phyloP scores from a whole-genome alignment of 2,797 vertebrate genomes.

The Avahi laniger region DNA sequence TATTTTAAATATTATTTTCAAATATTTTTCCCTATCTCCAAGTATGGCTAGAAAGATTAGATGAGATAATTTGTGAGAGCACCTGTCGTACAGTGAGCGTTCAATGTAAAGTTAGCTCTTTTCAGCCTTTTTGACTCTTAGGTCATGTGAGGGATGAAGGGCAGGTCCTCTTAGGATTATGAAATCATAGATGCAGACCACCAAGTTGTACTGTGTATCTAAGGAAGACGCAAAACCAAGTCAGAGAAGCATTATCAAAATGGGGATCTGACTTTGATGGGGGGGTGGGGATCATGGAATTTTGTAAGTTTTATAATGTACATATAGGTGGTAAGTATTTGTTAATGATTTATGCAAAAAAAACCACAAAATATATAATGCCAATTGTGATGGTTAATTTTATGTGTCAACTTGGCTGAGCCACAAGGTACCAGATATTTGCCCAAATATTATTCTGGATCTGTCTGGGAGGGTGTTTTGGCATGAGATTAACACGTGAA shows the following conservation, averaged over 20 bases:
- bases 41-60: neutral
- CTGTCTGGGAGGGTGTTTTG: neutral
- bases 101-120: neutral
- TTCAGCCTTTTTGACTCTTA: neutral
- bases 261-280: neutral
- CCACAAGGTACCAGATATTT: neutral
- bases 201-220: neutral
- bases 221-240: neutral
- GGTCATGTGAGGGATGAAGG: neutral
- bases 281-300: neutral
- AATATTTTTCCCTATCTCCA: neutral
- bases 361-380: neutral
- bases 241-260: neutral
- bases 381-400: neutral
- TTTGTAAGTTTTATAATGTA: neutral
- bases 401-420: neutral
- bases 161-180: neutral
- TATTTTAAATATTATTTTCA: too few relatives aligned
- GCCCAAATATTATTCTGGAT: neutral
- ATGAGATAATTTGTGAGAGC: neutral
- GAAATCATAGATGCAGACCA: neutral
- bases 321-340: neutral
- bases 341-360: neutral
- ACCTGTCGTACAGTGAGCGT: rapidly evolving
- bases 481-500: neutral